Evolutionary conservation across 2,888 invertebrate species (phyloP).

Genomic region (Lasioglossum morio): DNA sequence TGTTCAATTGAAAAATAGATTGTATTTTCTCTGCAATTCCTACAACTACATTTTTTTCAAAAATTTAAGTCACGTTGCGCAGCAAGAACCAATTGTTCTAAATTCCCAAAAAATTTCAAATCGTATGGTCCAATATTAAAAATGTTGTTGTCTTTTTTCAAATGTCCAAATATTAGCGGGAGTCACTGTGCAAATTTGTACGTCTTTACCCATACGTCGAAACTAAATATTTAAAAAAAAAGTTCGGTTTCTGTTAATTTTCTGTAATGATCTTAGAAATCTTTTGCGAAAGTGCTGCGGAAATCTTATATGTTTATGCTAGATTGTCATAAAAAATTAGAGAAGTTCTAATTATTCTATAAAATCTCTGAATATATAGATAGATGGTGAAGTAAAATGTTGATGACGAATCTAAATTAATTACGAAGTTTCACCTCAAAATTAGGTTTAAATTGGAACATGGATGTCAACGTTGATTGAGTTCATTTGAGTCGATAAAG

Average conservation of each 20-base stretch:
- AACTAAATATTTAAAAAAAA: neutral
- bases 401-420: neutral
- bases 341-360: neutral
- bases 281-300: neutral
- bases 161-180: too few relatives aligned
- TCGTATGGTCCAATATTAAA: too few relatives aligned
- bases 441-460: neutral
- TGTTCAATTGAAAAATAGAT: too few relatives aligned
- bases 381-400: neutral
- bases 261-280: neutral
- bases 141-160: too few relatives aligned
- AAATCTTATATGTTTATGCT: neutral
- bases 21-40: too few relatives aligned
- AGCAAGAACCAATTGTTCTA: too few relatives aligned
- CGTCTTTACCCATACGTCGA: neutral
- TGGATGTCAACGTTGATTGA: neutral
- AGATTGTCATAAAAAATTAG: neutral
- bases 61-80: too few relatives aligned
- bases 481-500: neutral
- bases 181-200: too few relatives aligned
- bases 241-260: neutral
- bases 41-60: too few relatives aligned
- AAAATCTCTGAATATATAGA: too few relatives aligned
- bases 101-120: too few relatives aligned
- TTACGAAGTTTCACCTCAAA: neutral